Conservation (phyloP, 2,113 vertebrate genomes). For the Zeus faber region DNA sequence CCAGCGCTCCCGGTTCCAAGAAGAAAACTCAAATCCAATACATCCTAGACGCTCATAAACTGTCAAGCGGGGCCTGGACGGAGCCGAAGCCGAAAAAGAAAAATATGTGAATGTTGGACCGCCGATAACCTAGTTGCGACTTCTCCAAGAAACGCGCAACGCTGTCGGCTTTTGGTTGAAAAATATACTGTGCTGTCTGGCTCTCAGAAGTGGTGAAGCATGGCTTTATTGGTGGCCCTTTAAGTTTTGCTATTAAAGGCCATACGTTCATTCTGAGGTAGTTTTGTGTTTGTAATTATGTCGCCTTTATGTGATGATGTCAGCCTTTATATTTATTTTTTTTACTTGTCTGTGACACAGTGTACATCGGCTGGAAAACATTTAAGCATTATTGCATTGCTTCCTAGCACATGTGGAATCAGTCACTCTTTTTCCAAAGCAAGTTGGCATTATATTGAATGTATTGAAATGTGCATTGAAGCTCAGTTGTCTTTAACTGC, state of each 20-base stretch:
- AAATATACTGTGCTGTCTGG: constrained; percentile 17
- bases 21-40: constrained; percentile 38
- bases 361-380: too few relatives aligned
- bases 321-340: not conserved
- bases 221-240: constrained; percentile 38
- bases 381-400: too few relatives aligned
- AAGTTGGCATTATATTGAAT: too few relatives aligned
- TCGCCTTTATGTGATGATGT: constrained; percentile 36
- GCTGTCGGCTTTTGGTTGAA: constrained; percentile 25
- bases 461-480: too few relatives aligned
- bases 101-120: constrained; percentile 44
- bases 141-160: constrained; percentile 51
- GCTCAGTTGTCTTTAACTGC: too few relatives aligned
- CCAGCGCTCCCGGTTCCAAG: constrained; percentile 29
- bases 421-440: too few relatives aligned
- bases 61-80: constrained; percentile 18
- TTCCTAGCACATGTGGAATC: too few relatives aligned
- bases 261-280: constrained; percentile 42
- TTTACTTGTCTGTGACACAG: constrained; percentile 11
- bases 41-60: constrained; percentile 46
- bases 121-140: constrained; percentile 32
- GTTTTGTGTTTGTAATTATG: constrained; percentile 42
- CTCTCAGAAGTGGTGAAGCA: constrained; percentile 44
- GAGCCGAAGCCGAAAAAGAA: constrained; percentile 35
- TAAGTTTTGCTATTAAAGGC: constrained; percentile 15